These are phyloP conservation scores for Monochamus alternatus DNA, from an alignment of 2,888 invertebrate species.

Conservation along the genomic window DNA sequence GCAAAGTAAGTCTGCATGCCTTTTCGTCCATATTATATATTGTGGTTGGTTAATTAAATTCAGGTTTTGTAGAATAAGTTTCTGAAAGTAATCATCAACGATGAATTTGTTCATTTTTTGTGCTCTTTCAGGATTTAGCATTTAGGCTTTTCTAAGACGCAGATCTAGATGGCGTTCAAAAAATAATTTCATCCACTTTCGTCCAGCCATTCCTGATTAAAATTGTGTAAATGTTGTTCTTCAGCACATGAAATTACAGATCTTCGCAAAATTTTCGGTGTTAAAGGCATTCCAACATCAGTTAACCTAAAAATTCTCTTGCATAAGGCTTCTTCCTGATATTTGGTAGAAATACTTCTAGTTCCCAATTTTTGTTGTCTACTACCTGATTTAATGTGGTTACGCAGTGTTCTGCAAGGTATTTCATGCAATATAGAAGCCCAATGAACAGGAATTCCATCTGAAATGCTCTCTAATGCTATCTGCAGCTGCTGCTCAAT, in stretches of 20 bases:
- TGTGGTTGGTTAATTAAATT: neutral
- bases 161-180: no score
- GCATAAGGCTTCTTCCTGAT: constrained; percentile 38
- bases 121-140: neutral
- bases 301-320: neutral
- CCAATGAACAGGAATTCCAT: neutral
- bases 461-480: neutral
- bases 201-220: no score
- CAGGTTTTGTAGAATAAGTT: neutral
- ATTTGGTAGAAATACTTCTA: constrained; percentile 28
- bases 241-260: no score
- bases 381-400: constrained; percentile 5
- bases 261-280: no score
- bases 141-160: neutral
- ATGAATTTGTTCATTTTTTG: neutral
- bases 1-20: neutral
- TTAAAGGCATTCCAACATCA: neutral
- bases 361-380: constrained; percentile 21
- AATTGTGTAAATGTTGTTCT: no score
- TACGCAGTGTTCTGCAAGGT: neutral
- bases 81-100: neutral
- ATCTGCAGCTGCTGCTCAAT: neutral
- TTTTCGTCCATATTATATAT: constrained; percentile 6
- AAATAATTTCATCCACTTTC: no score
- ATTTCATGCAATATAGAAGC: neutral